Percentiles rank a stretch among this genome's conserved stretches.
These are phyloP conservation scores for Teleiodes luculella DNA, from an alignment of 2,888 invertebrate species.

Conservation along the genomic window DNA sequence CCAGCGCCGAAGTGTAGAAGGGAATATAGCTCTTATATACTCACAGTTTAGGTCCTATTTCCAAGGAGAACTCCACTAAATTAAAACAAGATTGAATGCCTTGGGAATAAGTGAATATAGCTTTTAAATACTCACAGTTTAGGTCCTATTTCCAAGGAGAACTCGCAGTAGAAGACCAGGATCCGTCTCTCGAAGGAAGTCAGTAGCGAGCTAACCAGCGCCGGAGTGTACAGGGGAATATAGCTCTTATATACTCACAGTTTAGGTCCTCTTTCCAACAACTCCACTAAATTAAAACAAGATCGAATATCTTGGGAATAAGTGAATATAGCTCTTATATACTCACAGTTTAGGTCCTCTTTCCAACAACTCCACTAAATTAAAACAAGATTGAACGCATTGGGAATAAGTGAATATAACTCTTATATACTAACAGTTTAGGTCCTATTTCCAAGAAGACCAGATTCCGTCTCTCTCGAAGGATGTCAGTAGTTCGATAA, in stretches of 20 bases:
- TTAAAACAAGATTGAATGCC: not conserved
- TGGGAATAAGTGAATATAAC: too few species aligned
- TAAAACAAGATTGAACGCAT: not conserved
- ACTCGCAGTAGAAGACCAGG: slow-evolving; percentile 98
- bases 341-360: slow-evolving; percentile 95
- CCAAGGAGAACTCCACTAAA: too few species aligned
- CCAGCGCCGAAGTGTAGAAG: slow-evolving; percentile 87
- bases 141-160: slow-evolving; percentile 96
- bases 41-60: too few species aligned
- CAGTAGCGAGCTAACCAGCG: slow-evolving; percentile 80
- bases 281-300: not conserved
- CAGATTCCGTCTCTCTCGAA: slow-evolving; percentile 81
- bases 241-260: not conserved
- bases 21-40: not conserved
- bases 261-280: too few species aligned
- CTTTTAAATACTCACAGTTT: slow-evolving; percentile 91
- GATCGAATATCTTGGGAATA: too few species aligned
- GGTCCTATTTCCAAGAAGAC: slow-evolving; percentile 97
- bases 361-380: slow-evolving; percentile 97
- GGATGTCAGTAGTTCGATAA: slow-evolving; percentile 57
- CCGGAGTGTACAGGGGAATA: slow-evolving; percentile 78
- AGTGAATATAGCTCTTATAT: slow-evolving; percentile 6
- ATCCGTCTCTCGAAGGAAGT: slow-evolving; percentile 75
- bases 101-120: too few species aligned
- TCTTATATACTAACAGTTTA: slow-evolving; percentile 89